Base-by-base conservation (phyloP, 2,888 invertebrate genomes). In the Apomyelois bistriatella region DNA sequence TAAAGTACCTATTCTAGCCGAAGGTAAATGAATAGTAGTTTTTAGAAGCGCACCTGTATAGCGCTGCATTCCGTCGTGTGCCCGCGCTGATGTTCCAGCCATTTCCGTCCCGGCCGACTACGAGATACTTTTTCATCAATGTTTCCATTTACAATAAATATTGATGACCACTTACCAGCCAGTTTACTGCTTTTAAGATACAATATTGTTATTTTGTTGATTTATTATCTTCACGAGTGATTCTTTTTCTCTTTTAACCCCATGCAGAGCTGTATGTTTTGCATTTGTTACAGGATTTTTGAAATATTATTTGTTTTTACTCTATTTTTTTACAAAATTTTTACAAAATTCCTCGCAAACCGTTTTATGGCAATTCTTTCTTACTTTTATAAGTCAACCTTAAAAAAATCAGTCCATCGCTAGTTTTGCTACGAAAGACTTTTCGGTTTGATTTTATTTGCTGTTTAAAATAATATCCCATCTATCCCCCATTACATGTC, bases 1-100 rank as follows among this genome's bases (percentile, higher is more conserved):
- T 32, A 0, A 32, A 46, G 30, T 30, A 30, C 8, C 15, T 5
- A 15, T 30, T 13, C 8, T 9, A 5, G 9, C 10, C 46, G 12
- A 13, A 22, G 37, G n/a, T 22, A 28, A 35, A 32, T 43, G 41
- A 51, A 36, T 49, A 6, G 41, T 35, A 17, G 16, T 37, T 49
- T 30, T 54, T 48, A 38, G 30, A 36, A 17, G 16, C 22, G 40
- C 52, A 52, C 52, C 49, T 46, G 53, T 37, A 10, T 30, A 38
- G n/a, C 30, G 13, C 43, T 50, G 49, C 79, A 84, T 85, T 72
- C 82, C 75, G 73, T 74, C 82, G 79, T 72, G 79, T 55, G 58
- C 53, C 37, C 9, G 49, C 55, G 54, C 74, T 66, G 67, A 62
- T 66, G 58, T 58, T 57, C 64, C 69, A 60, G 61, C 61, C 73